Evolutionary conservation across 2,113 vertebrate genomes (phyloP), one percentile per base, ranked within the genome.

Genomic region (Hucho hucho): DNA sequence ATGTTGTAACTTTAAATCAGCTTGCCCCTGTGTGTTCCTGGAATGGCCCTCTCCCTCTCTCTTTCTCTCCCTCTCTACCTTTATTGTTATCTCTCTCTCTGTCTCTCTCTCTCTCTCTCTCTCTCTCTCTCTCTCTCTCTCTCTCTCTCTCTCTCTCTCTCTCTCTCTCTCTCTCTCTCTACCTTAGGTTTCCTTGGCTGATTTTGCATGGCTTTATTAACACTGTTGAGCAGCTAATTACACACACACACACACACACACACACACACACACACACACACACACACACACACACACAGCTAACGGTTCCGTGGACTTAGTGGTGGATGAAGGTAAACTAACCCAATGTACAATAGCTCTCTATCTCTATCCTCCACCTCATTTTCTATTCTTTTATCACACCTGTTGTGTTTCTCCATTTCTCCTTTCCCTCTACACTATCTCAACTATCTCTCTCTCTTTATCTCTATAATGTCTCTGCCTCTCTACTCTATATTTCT

Each of bases 1-100:
- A 72, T 88, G 88, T 93, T 88, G 95, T 91, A 79, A 92, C 92
- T 91, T 86, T 89, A 92, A 82, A 68, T 47, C 69, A 73, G 89
- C 80, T 85, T 74, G 89, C 90, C 85, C 91, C 80, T 65, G 89
- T 87, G 90, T 93, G 81, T 91, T 88, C 75, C 70, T 82, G 37
- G 64, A 49, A 75, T 26, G 72, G 26, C 49, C 70, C 32, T 64
- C 49, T 29, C 29, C 4, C 29, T 4, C 29, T 29, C 29, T 5
- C 29, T 29, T 5, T 4, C 29, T 29, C 29, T 73, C 61, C 14
- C 68, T 72, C 7, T 72, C 28, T 29, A 7, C 63, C 58, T 65
- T 3, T 68, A 68, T 73, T 28, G 66, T 16, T n/a, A 20, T 22
- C 29, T 70, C 80, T 20, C 65, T 61, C 75, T 63, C 64, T 73